phyloP scores from a whole-genome alignment of 92 coral and sea anemone genomes.

The Chrysogorgia sp. region DNA sequence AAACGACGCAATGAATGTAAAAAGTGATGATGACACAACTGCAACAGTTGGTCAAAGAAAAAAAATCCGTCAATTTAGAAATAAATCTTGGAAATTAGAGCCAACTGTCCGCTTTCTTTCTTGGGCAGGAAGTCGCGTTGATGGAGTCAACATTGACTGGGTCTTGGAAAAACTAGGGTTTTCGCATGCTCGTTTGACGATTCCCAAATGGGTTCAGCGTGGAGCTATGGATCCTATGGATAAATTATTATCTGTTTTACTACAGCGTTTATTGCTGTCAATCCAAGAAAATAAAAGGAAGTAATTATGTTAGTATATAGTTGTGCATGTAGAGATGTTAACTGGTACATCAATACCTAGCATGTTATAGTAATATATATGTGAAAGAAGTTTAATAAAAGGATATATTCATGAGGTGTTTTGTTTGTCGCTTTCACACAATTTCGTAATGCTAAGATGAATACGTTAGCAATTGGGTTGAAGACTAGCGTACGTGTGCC shows the following conservation, averaged over 20 bases:
- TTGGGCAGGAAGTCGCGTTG: slow-evolving; percentile 98
- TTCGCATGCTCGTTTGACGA: slow-evolving; percentile 93
- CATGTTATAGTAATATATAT: too few relatives aligned
- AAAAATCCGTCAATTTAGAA: slow-evolving; percentile 93
- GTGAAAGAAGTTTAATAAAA: too few relatives aligned
- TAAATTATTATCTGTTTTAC: slow-evolving; percentile 80
- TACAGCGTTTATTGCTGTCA: slow-evolving; percentile 83
- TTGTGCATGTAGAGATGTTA: neutral
- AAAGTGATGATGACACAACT: slow-evolving; percentile 83
- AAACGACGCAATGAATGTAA: slow-evolving; percentile 56
- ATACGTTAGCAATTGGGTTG: too few relatives aligned
- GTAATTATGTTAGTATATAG: slow-evolving; percentile 5
- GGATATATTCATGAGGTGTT: too few relatives aligned
- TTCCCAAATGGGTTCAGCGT: slow-evolving; percentile 99
- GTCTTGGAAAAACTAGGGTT: slow-evolving; percentile 95
- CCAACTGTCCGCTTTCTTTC: slow-evolving; percentile 96
- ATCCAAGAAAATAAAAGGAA: slow-evolving; percentile 69
- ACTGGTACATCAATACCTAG: neutral
- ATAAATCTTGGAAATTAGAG: slow-evolving; percentile 95
- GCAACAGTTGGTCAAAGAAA: slow-evolving; percentile 76
- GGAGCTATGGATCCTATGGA: slow-evolving; percentile 99
- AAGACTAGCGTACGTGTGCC: too few relatives aligned
- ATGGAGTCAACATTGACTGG: slow-evolving; percentile 98
- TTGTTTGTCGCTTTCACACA: too few relatives aligned
- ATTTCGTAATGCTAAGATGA: too few relatives aligned